A percentile compares a stretch with the other conserved stretches of the same genome.
Conservation (phyloP, 2,888 invertebrate species). For the Steromphala cineraria region DNA sequence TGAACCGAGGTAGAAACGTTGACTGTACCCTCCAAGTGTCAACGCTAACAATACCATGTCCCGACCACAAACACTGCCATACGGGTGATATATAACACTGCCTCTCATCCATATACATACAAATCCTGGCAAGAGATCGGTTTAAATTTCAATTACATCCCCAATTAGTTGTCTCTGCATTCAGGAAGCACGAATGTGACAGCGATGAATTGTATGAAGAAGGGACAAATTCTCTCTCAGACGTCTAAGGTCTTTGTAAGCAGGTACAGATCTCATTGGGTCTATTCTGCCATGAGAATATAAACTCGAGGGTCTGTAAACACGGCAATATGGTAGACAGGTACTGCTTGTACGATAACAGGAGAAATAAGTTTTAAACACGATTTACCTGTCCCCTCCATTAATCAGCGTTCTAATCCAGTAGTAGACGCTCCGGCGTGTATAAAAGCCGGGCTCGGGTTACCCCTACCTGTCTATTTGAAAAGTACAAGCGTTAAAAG, state of each 20-base stretch:
- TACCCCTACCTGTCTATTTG: constrained; percentile 11
- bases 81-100: neutral
- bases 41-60: neutral
- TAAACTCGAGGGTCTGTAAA: neutral
- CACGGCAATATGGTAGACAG: neutral
- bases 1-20: neutral
- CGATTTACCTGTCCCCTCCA: constrained; percentile 24
- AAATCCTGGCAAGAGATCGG: neutral
- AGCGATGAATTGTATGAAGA: neutral
- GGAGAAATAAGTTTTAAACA: constrained; percentile 24
- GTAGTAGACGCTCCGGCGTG: constrained; percentile 12
- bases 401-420: constrained; percentile 27
- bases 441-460: constrained; percentile 1
- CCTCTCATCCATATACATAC: constrained; percentile 7
- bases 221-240: neutral
- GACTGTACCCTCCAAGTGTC: constrained; percentile 1
- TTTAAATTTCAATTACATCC: constrained; percentile 26
- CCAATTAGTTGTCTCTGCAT: constrained; percentile 20
- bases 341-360: constrained; percentile 22
- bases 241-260: neutral
- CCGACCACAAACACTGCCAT: neutral
- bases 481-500: constrained; percentile 19
- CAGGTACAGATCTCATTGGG: neutral
- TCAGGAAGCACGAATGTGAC: constrained; percentile 19
- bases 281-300: neutral